These are phyloP conservation scores for Cryptotis parvus DNA, from an alignment of 2,113 vertebrate genomes.

Conservation along the genomic window DNA sequence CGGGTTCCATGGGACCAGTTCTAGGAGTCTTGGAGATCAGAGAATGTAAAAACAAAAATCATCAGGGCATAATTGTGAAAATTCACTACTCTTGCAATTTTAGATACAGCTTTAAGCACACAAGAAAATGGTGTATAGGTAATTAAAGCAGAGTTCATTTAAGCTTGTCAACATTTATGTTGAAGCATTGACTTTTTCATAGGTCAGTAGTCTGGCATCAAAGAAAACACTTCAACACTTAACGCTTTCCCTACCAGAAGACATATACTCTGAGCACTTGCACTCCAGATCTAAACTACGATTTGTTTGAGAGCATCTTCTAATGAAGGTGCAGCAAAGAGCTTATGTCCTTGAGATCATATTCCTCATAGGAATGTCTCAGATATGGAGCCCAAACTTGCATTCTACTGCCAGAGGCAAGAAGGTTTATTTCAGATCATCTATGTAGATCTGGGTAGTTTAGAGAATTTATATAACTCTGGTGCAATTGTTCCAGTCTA, in stretches of 20 bases:
- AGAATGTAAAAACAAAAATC: background rate
- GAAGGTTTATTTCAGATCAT: background rate
- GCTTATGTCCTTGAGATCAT: background rate
- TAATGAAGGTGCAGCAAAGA: background rate
- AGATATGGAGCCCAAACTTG: background rate
- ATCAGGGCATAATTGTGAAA: background rate
- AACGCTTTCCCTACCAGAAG: background rate
- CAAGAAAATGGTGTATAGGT: background rate
- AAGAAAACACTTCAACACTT: background rate
- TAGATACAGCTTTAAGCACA: constrained; percentile 18
- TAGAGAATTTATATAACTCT: background rate
- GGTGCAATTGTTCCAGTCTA: background rate
- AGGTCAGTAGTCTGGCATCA: background rate
- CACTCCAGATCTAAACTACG: background rate
- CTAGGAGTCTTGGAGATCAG: background rate
- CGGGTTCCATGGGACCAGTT: too few species aligned
- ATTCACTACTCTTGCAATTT: background rate
- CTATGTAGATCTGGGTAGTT: fast-evolving
- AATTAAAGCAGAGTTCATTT: constrained; percentile 40
- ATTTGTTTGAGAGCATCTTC: background rate
- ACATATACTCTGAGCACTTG: background rate
- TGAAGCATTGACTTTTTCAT: constrained; percentile 11
- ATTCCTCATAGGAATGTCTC: background rate
- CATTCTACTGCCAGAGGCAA: background rate
- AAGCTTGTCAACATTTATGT: background rate